Conservation (phyloP, 1,140 invertebrate species). For the Halictus rubicundus region DNA sequence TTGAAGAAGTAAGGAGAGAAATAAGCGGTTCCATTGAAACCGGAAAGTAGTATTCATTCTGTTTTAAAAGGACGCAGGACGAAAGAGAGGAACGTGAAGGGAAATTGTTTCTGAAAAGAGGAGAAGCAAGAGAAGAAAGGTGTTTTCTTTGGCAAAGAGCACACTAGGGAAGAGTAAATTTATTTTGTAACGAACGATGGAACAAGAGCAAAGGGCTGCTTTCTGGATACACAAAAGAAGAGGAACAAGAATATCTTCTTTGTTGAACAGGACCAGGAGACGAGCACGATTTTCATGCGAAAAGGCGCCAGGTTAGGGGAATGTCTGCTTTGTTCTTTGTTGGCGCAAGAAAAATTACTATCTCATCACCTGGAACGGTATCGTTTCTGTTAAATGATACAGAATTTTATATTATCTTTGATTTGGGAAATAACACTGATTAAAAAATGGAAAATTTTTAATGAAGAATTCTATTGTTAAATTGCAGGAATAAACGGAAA, state of each 20-base stretch:
- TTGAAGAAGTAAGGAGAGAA: not conserved
- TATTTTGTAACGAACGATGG: not conserved
- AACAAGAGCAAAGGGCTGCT: not conserved
- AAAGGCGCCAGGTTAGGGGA: not conserved
- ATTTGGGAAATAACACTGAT: no score
- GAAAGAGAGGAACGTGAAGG: not conserved
- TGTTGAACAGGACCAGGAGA: not conserved
- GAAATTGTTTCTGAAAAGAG: not conserved
- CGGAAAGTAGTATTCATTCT: not conserved
- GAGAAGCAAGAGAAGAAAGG: not conserved
- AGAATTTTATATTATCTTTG: no score
- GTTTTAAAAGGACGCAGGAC: not conserved
- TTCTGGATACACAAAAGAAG: not conserved
- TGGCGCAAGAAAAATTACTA: not conserved
- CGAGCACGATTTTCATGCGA: no score
- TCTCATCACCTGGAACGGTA: not conserved
- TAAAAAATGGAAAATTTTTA: no score
- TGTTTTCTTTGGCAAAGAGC: not conserved
- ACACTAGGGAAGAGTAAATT: not conserved
- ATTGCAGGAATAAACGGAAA: no score
- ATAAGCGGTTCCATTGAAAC: not conserved
- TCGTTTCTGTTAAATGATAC: no score
- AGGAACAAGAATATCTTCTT: constrained; percentile 1
- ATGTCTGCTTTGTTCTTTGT: not conserved
- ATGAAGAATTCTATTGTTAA: no score